Conservation (phyloP, 1,140 invertebrate genomes). For the Gryon sp. region DNA sequence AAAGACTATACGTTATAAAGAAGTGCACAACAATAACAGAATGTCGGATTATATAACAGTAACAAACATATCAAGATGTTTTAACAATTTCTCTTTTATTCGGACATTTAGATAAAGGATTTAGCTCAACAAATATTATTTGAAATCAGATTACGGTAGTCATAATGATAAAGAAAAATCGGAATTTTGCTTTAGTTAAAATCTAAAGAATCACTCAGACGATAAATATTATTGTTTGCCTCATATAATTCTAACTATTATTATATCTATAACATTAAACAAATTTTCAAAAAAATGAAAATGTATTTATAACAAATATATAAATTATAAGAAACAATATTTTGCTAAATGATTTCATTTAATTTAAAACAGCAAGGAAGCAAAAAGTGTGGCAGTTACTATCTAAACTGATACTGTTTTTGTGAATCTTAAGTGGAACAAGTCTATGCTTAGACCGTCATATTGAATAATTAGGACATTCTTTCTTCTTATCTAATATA, state of each 20-base stretch:
- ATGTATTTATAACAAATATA: not conserved
- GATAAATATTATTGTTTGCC: conserved; percentile 38
- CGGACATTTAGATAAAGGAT: conserved; percentile 11
- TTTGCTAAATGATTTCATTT: too few relatives aligned
- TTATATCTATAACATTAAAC: not conserved
- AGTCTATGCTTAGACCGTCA: too few relatives aligned
- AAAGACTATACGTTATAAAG: not conserved
- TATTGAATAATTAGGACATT: too few relatives aligned
- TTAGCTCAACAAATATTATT: conserved; percentile 1
- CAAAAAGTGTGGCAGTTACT: too few relatives aligned
- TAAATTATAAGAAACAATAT: too few relatives aligned
- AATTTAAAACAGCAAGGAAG: too few relatives aligned
- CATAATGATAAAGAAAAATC: conserved; percentile 16
- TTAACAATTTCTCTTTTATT: conserved; percentile 10
- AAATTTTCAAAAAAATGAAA: not conserved
- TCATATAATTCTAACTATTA: conserved; percentile 3
- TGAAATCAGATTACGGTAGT: conserved; percentile 2
- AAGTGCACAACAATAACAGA: conserved; percentile 3
- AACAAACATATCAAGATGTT: conserved; percentile 19
- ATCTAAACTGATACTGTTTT: too few relatives aligned
- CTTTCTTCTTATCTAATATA: too few relatives aligned
- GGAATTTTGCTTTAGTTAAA: conserved; percentile 24
- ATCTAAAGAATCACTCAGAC: conserved; percentile 12
- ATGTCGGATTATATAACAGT: conserved; percentile 1
- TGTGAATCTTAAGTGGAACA: too few relatives aligned